Conservation (phyloP, 2,113 vertebrate species). For the Bolborhynchus lineola region DNA sequence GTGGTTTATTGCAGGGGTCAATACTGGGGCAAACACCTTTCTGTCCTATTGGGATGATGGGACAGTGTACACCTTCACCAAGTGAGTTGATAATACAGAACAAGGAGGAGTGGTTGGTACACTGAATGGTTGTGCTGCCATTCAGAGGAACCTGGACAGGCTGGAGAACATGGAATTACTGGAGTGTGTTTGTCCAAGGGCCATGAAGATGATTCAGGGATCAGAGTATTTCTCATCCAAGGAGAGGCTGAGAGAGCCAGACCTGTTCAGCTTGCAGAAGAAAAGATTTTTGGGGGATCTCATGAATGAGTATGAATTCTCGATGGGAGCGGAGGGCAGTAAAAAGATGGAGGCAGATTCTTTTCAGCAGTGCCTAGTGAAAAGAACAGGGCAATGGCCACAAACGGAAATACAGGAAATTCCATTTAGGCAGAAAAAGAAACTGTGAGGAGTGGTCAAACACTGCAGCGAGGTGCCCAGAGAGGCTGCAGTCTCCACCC, state of each 20-base stretch:
- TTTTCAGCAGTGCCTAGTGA: not conserved
- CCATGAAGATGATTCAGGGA: not conserved
- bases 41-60: not conserved
- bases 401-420: not conserved
- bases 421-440: not conserved
- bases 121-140: not conserved
- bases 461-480: not conserved
- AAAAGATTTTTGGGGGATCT: not conserved
- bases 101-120: not conserved
- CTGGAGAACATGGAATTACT: not conserved
- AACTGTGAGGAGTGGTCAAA: not conserved
- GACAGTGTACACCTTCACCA: not conserved
- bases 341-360: not conserved
- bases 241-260: not conserved
- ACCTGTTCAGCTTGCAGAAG: not conserved
- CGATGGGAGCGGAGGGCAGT: fast-evolving
- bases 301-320: not conserved
- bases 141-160: not conserved
- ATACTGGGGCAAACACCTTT: not conserved
- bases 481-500: not conserved
- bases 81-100: not conserved
- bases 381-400: not conserved
- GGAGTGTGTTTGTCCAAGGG: not conserved
- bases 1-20: not conserved
- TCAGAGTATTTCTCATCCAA: not conserved